Base-by-base conservation (phyloP, 2,113 vertebrate species). In the Bubo bubo region DNA sequence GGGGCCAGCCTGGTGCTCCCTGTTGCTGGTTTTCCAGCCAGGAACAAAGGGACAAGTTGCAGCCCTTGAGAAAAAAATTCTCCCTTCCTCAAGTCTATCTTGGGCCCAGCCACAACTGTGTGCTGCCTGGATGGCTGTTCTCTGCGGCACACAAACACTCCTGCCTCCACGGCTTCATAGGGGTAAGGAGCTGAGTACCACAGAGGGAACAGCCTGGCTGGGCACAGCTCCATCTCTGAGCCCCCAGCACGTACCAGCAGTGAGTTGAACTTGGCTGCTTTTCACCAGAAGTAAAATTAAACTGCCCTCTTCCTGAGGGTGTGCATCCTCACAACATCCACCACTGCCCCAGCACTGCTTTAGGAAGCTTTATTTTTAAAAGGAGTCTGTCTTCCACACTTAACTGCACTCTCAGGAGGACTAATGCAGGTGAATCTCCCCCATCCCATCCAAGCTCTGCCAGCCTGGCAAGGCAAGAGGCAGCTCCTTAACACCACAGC, bases 301-400 rank as follows among this genome's bases (percentile, higher is more conserved):
- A 50, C 5, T 3, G 2, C 34, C 37, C 26, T 75, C 37, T 28
- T 75, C 49, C 53, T 7, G 4, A 80, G 30, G 8, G 43, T 7
- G 8, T 27, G n/a, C 23, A 15, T 35, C 45, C 68, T 82, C 32
- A 45, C 6, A 90, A 73, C 79, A 89, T 50, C 32, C 82, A 95
- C 55, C 58, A 90, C 10, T 1, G 3, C 34, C 23, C 37, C 84
- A 49, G 75, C 67, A 66, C 50, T 92, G 92, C 90, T 95, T 94
- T 39, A 86, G 26, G 41, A 95, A 90, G 23, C 17, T 97, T 97
- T 97, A 97, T 97, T 97, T 96, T 88, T 67, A 39, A 94, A 91
- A 93, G 58, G 49, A 85, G 63, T 55, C 63, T 41, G 79, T 68
- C 71, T 82, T 87, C 71, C 85, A 73, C 32, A 13, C 41, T 74